These are phyloP conservation scores for Cheilosia vulpina DNA, from an alignment of 2,888 invertebrate species.

Conservation along the genomic window DNA sequence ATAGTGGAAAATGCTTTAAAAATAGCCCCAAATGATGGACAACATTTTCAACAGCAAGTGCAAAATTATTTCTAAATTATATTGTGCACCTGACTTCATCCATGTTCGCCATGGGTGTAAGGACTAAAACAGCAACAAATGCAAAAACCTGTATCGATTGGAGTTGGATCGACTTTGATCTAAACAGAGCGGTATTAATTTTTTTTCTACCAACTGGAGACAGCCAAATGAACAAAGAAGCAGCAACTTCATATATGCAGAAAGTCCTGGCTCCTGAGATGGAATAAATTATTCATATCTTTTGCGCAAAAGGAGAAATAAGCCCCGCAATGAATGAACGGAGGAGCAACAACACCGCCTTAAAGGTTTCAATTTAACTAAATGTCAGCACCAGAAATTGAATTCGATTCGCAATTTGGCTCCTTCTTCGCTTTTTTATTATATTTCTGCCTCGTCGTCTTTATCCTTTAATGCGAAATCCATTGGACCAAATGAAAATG, in stretches of 20 bases:
- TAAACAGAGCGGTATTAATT: no score
- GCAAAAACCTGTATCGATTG: no score
- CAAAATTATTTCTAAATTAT: no score
- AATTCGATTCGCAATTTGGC: conserved; percentile 80
- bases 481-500: conserved; percentile 54
- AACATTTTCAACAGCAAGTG: no score
- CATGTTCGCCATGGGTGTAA: no score
- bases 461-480: conserved; percentile 55
- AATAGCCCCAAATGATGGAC: no score
- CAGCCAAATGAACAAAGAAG: not conserved
- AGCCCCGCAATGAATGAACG: conserved; percentile 47
- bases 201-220: not conserved
- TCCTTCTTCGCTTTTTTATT: conserved; percentile 6
- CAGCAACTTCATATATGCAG: not conserved
- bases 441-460: conserved; percentile 15
- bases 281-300: conserved; percentile 74
- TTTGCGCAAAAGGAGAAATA: conserved; percentile 31
- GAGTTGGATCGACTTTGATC: no score
- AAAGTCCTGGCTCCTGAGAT: conserved; percentile 17
- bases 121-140: no score
- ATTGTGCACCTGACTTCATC: no score
- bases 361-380: conserved; percentile 83
- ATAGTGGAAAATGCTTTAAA: no score
- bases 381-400: conserved; percentile 84
- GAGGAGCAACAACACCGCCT: conserved; percentile 77